Evolutionary conservation across 2,113 vertebrate genomes (phyloP), one percentile per base, ranked within the genome.

Genomic region (Anolis carolinensis): DNA sequence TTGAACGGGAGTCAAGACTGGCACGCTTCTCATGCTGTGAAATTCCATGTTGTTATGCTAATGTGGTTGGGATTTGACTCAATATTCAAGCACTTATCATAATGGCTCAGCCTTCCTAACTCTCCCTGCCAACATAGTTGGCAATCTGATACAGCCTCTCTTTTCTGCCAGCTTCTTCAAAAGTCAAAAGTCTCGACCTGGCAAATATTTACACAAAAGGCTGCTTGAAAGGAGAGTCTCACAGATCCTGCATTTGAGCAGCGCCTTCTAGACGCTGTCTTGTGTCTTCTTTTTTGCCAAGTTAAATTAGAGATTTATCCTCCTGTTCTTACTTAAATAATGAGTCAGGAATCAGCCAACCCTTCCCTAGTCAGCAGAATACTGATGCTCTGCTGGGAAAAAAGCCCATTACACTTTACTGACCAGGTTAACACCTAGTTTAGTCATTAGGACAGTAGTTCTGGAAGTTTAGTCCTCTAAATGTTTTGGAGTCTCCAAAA

Each of bases 271-370:
- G 75, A 87, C 23, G 20, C 55, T 83, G 48, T 21, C 72, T 82
- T 68, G 30, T 65, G 14, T 65, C 36, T 82, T 44, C 39, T 44
- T 44, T 71, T 72, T 50, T 83, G 68, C 76, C 75, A 83, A 78
- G 44, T 73, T 36, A 83, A 73, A 68, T 73, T 72, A 73, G 44
- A 52, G 25, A 87, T 72, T 79, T 79, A 80, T 86, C 67, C 32
- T 1, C 67, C 70, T 30, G 59, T 83, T 79, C 68, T 73, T 75
- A 83, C 30, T 72, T 87, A 65, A 55, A 32, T 79, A 59, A 83
- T 79, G 75, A 87, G 3, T 83, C 75, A 79, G 48, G 67, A 8
- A 79, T 25, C 39, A 87, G 73, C 13, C 5, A 32, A n/a, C 25
- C 5, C 23, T 32, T 79, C n/a, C 59, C 75, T 16, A 71, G 63